These are phyloP conservation scores for Mesembrinibis cayennensis DNA, from an alignment of 2,113 vertebrate species.

Conservation along the genomic window DNA sequence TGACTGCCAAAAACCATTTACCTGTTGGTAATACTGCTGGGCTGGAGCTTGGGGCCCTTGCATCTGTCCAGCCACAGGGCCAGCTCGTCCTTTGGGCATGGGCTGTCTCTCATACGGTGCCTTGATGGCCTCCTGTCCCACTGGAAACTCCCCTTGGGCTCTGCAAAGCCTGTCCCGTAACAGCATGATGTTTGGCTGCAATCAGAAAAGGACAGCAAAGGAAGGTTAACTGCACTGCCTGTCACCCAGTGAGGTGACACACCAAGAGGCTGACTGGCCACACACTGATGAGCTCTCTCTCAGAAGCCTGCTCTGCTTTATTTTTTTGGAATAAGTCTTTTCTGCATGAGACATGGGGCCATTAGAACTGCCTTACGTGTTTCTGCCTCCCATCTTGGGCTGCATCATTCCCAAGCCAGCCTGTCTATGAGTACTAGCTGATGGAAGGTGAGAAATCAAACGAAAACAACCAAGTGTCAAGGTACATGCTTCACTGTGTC, in stretches of 20 bases:
- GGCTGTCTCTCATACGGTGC: conserved; percentile 41
- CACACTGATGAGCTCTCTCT: not conserved
- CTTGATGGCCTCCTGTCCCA: conserved; percentile 41
- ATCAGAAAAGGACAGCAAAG: not conserved
- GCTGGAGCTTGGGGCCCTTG: conserved; percentile 63
- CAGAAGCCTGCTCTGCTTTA: not conserved
- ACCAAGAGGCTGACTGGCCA: not conserved
- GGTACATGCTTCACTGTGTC: not conserved
- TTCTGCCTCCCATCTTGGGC: not conserved
- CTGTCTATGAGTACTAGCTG: not conserved
- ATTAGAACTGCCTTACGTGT: not conserved
- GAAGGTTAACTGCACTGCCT: not conserved
- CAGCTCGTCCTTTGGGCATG: conserved; percentile 40
- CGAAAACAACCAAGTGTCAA: not conserved
- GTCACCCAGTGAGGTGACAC: not conserved
- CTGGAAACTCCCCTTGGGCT: conserved; percentile 81
- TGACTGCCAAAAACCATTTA: not conserved
- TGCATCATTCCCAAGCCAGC: not conserved
- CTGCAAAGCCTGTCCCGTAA: conserved; percentile 86
- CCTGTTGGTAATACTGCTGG: conserved; percentile 81
- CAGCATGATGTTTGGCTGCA: conserved; percentile 81
- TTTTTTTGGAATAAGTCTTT: not conserved
- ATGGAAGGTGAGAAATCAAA: not conserved
- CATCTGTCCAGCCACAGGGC: conserved; percentile 55
- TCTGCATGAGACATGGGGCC: not conserved